Percentiles rank a stretch among this genome's conserved stretches.
These are phyloP conservation scores for Ondatra zibethicus DNA, from an alignment of 2,113 vertebrate species.

Conservation along the genomic window DNA sequence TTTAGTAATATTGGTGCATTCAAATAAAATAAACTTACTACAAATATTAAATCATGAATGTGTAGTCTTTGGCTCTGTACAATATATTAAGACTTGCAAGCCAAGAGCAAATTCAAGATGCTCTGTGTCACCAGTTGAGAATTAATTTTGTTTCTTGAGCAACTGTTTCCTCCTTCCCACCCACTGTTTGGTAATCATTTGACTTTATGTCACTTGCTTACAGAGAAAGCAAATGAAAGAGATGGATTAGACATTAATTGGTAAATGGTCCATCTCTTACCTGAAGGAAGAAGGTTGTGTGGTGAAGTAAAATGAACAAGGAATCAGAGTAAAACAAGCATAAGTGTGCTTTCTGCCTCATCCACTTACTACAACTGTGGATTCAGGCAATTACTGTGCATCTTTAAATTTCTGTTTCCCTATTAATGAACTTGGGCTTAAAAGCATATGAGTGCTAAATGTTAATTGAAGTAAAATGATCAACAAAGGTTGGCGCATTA, in stretches of 20 bases:
- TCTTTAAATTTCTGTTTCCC: conserved; percentile 41
- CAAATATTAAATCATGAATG: conserved; percentile 29
- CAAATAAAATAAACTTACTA: conserved; percentile 52
- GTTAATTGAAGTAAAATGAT: conserved; percentile 32
- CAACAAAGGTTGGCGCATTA: neutral
- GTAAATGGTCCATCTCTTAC: neutral
- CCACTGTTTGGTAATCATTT: neutral
- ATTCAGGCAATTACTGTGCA: neutral
- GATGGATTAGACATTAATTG: neutral
- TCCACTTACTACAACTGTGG: neutral
- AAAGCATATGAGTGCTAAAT: conserved; percentile 26
- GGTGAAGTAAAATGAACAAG: conserved; percentile 17
- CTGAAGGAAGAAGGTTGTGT: neutral
- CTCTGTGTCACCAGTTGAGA: conserved; percentile 5
- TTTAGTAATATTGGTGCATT: conserved; percentile 45
- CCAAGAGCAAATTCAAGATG: conserved; percentile 25
- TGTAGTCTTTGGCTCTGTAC: conserved; percentile 10
- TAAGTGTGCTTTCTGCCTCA: neutral
- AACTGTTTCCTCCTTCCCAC: neutral
- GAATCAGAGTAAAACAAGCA: neutral
- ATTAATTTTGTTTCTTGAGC: conserved; percentile 19
- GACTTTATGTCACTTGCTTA: conserved; percentile 47
- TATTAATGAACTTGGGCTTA: neutral
- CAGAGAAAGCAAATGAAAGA: neutral
- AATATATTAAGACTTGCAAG: neutral